Conservation (phyloP, 2,113 vertebrate species). For the Tragelaphus imberbis region DNA sequence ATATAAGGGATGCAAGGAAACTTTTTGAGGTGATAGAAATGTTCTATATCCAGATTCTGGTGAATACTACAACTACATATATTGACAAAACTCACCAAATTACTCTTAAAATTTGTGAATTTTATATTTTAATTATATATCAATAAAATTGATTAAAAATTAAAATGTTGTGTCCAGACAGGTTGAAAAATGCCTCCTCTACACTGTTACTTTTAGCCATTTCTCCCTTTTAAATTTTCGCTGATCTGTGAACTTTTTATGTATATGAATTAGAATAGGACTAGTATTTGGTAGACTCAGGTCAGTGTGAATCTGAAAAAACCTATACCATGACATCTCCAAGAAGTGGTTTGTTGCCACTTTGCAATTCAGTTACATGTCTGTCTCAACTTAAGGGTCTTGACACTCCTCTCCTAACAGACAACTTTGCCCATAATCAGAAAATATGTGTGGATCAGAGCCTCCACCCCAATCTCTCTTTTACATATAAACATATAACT, state of each 20-base stretch:
- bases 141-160: neutral
- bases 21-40: neutral
- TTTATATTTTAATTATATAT: neutral
- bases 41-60: neutral
- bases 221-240: neutral
- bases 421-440: neutral
- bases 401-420: neutral
- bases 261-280: neutral
- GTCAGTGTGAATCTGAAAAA: neutral
- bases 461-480: neutral
- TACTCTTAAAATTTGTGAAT: neutral
- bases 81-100: neutral
- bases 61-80: neutral
- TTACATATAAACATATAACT: neutral
- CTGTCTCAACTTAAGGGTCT: neutral
- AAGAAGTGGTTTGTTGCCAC: neutral
- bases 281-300: neutral
- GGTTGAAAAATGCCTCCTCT: neutral
- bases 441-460: neutral
- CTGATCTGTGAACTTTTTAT: neutral
- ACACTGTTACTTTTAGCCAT: neutral
- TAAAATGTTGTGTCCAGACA: neutral
- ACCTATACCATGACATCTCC: neutral
- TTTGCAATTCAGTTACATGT: neutral
- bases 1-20: neutral